Evolutionary conservation across 2,113 vertebrate genomes (phyloP).

Genomic region (Promerops cafer): DNA sequence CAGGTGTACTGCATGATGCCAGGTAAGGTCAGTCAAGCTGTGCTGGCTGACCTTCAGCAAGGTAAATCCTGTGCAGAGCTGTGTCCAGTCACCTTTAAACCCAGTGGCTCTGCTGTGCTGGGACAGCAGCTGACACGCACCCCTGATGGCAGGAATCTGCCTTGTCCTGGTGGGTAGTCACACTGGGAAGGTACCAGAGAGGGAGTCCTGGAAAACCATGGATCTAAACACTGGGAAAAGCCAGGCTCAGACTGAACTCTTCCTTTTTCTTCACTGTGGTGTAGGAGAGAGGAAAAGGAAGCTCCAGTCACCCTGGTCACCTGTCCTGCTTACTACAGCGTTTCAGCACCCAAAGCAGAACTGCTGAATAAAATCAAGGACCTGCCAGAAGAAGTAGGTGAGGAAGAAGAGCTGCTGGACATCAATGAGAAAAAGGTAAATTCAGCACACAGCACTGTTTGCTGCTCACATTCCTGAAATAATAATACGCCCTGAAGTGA

Average conservation of each 20-base stretch:
- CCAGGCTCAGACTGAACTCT: background rate
- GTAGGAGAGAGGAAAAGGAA: conserved; percentile 69
- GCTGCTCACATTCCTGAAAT: background rate
- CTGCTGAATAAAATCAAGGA: conserved; percentile 70
- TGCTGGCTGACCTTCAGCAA: background rate
- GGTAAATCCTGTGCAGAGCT: background rate
- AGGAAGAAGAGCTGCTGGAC: conserved; percentile 75
- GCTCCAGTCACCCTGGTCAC: background rate
- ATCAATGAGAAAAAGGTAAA: conserved; percentile 87
- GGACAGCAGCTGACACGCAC: background rate
- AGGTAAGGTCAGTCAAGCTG: background rate
- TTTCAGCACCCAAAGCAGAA: conserved; percentile 65
- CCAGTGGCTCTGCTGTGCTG: background rate
- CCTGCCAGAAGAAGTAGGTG: conserved; percentile 66
- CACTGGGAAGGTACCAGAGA: background rate
- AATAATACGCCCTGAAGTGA: background rate
- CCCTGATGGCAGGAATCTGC: conserved; percentile 27
- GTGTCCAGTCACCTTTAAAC: background rate
- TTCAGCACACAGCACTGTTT: background rate
- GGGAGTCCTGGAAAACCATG: background rate
- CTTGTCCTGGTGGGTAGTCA: background rate
- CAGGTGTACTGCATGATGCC: background rate
- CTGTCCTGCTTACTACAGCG: conserved; percentile 71
- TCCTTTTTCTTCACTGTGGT: background rate
- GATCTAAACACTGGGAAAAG: background rate